Conservation (phyloP, 2,797 vertebrate species). For the Enteromius thamalakanensis region DNA sequence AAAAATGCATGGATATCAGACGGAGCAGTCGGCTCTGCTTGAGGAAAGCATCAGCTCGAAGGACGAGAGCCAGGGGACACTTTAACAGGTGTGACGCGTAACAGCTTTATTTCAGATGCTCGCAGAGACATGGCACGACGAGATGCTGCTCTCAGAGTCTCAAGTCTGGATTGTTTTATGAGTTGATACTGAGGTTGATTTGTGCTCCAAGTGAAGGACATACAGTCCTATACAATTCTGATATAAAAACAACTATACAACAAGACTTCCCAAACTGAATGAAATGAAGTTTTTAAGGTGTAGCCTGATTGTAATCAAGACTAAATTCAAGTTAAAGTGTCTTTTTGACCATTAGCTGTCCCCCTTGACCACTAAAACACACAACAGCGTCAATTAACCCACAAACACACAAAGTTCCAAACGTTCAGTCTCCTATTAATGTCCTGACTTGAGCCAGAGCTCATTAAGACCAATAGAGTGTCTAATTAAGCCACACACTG, state of each 20-base stretch:
- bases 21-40: slow-evolving; percentile 26
- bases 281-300: slow-evolving; percentile 1
- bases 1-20: slow-evolving; percentile 48
- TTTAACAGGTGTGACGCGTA: slow-evolving; percentile 14
- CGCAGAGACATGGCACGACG: background rate
- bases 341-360: slow-evolving; percentile 47
- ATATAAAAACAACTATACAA: background rate
- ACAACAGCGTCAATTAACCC: slow-evolving; percentile 35
- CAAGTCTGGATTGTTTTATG: slow-evolving; percentile 4
- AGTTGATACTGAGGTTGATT: background rate
- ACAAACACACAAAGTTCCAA: slow-evolving; percentile 33
- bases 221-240: background rate
- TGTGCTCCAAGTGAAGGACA: background rate
- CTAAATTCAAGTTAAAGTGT: slow-evolving; percentile 31
- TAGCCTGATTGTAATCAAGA: slow-evolving; percentile 7
- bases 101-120: slow-evolving; percentile 25
- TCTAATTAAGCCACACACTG: slow-evolving; percentile 39
- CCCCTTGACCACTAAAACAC: slow-evolving; percentile 31
- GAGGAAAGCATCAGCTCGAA: slow-evolving; percentile 12
- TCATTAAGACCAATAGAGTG: slow-evolving; percentile 38
- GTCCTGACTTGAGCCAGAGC: slow-evolving; percentile 40
- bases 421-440: slow-evolving; percentile 26
- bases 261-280: background rate
- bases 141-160: slow-evolving; percentile 20
- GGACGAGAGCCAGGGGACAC: slow-evolving; percentile 39